Evolutionary conservation across 92 coral and sea anemone species (phyloP).

Genomic region (Metridium senile): DNA sequence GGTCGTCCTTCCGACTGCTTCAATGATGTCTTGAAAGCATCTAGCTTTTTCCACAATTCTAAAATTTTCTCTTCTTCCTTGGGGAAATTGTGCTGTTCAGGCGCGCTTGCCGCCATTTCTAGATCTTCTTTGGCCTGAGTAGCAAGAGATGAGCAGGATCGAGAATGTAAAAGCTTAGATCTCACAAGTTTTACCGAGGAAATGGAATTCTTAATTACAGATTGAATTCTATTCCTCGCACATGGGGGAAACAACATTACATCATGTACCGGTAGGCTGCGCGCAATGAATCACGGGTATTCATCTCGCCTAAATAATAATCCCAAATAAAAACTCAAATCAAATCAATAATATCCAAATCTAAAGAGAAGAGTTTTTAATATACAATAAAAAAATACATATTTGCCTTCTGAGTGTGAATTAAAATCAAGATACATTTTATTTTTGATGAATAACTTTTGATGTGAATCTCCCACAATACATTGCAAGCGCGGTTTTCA

Average conservation of each 20-base stretch:
- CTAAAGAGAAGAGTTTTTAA: not conserved
- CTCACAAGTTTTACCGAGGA: conserved; percentile 6
- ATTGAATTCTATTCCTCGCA: conserved; percentile 13
- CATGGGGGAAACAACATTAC: conserved; percentile 57
- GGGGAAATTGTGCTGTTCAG: conserved; percentile 88
- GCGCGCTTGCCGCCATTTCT: conserved; percentile 69
- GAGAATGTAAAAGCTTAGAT: conserved; percentile 12
- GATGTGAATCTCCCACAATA: conserved; percentile 20
- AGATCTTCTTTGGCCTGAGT: conserved; percentile 27
- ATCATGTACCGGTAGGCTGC: conserved; percentile 39
- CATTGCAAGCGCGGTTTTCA: conserved; percentile 45
- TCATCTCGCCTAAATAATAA: not conserved
- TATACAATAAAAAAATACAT: not conserved
- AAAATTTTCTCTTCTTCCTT: conserved; percentile 95
- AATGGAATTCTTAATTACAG: conserved; percentile 19
- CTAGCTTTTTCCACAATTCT: conserved; percentile 90
- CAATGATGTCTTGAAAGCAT: conserved; percentile 91
- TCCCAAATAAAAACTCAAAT: not conserved
- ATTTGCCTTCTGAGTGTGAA: no score
- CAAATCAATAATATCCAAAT: not conserved
- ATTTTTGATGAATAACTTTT: no score
- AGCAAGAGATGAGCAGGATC: conserved; percentile 36
- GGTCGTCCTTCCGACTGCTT: conserved; percentile 90
- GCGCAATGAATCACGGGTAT: conserved; percentile 30
- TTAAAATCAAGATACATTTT: no score